phyloP scores from a whole-genome alignment of 2,888 invertebrate genomes.

The Apamea epomidion region DNA sequence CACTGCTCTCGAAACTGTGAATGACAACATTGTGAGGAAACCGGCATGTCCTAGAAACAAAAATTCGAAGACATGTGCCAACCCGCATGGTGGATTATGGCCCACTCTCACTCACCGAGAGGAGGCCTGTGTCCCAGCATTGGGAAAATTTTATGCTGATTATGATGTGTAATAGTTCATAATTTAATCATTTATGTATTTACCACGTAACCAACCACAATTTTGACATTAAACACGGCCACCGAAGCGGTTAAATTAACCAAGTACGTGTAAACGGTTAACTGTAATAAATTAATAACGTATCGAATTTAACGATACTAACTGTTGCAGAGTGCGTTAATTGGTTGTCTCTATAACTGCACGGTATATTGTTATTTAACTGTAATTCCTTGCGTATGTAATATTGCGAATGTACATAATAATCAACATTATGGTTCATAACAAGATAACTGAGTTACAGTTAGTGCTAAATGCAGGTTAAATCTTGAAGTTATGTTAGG shows the following conservation, averaged over 20 bases:
- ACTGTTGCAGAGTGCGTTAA: conserved; percentile 20
- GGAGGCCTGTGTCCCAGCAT: too few relatives aligned
- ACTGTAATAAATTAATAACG: conserved; percentile 40
- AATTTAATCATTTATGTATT: background rate
- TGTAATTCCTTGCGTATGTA: conserved; percentile 17
- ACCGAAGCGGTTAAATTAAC: conserved; percentile 2
- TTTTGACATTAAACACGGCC: background rate
- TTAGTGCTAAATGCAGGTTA: conserved; percentile 10
- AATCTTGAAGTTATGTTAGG: background rate
- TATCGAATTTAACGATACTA: conserved; percentile 29
- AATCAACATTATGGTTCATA: conserved; percentile 23
- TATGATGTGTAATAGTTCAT: background rate
- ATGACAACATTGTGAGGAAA: too few relatives aligned
- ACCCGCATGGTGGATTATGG: too few relatives aligned
- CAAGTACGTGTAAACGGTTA: conserved; percentile 24
- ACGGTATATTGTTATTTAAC: conserved; percentile 19
- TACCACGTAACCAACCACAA: background rate
- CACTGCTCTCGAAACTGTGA: too few relatives aligned
- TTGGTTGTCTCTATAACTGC: conserved; percentile 24
- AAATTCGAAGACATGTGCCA: too few relatives aligned
- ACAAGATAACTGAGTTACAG: background rate
- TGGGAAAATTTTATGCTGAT: too few relatives aligned
- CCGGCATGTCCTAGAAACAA: too few relatives aligned
- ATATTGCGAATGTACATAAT: conserved; percentile 22
- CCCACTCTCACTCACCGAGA: too few relatives aligned